These are phyloP conservation scores for Sus scrofa DNA, from an alignment of 2,113 vertebrate genomes.

Conservation along the genomic window DNA sequence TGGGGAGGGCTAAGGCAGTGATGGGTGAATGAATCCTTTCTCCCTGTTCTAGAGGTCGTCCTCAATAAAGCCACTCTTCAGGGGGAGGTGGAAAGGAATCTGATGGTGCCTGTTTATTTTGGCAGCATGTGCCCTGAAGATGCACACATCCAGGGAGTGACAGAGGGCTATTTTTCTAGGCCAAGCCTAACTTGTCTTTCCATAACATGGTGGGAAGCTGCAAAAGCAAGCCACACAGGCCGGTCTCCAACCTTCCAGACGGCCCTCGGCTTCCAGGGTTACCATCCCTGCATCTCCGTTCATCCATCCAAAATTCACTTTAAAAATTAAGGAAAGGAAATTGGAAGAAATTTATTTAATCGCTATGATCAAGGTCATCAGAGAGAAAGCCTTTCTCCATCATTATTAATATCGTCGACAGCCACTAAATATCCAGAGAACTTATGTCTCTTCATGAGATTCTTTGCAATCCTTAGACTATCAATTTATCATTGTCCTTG, in stretches of 20 bases:
- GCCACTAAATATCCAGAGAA: background rate
- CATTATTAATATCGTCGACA: background rate
- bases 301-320: background rate
- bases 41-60: slow-evolving; percentile 17
- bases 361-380: background rate
- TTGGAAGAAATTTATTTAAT: background rate
- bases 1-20: slow-evolving; percentile 23
- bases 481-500: background rate
- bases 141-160: slow-evolving; percentile 67
- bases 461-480: background rate
- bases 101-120: slow-evolving; percentile 73
- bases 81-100: slow-evolving; percentile 66
- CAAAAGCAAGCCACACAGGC: slow-evolving; percentile 69
- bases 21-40: slow-evolving; percentile 68
- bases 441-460: background rate
- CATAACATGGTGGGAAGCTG: slow-evolving; percentile 74
- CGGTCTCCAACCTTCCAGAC: slow-evolving; percentile 48
- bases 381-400: background rate
- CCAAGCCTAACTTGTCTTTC: slow-evolving; percentile 71
- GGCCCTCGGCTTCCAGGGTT: slow-evolving; percentile 62
- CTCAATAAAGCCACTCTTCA: slow-evolving; percentile 55
- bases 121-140: slow-evolving; percentile 66
- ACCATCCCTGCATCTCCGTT: slow-evolving; percentile 61
- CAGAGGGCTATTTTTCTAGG: slow-evolving; percentile 76
- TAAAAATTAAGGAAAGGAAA: slow-evolving; percentile 59